Conservation (phyloP, 1,140 invertebrate genomes). For the Drosophila malerkotliana region DNA sequence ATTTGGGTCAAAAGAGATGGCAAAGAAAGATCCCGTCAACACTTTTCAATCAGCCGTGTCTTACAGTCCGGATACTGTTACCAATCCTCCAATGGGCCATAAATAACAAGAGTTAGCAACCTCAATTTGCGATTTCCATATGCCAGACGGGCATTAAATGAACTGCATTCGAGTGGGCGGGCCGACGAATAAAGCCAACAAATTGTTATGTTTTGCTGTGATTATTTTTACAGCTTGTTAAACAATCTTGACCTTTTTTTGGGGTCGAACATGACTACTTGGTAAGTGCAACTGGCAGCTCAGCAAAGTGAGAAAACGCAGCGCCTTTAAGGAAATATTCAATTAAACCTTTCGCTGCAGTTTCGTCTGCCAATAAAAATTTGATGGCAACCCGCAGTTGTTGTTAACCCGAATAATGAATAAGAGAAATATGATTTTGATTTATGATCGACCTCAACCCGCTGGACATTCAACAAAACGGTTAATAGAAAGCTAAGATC, state of each 20-base stretch:
- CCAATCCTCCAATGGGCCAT: constrained; percentile 51
- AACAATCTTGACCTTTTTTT: constrained; percentile 36
- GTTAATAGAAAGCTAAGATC: constrained; percentile 32
- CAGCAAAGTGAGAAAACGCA: constrained; percentile 19
- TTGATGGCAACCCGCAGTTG: constrained; percentile 2
- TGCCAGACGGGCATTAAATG: constrained; percentile 12
- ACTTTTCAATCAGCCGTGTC: background rate
- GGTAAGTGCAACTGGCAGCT: constrained; percentile 11
- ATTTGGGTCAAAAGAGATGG: constrained; percentile 49
- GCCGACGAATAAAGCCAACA: constrained; percentile 37
- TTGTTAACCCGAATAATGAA: constrained; percentile 2
- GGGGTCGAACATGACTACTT: constrained; percentile 21
- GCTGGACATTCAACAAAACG: constrained; percentile 39
- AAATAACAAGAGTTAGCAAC: constrained; percentile 48
- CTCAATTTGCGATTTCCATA: constrained; percentile 41
- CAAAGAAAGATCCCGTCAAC: constrained; percentile 26
- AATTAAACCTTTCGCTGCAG: constrained; percentile 11
- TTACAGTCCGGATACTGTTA: constrained; percentile 32
- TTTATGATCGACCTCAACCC: constrained; percentile 30
- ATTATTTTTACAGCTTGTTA: constrained; percentile 62
- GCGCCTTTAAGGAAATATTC: constrained; percentile 7
- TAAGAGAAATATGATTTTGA: constrained; percentile 34
- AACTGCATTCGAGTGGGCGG: constrained; percentile 37
- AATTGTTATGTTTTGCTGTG: constrained; percentile 57
- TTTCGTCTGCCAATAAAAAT: constrained; percentile 6